A percentile compares a stretch with the other conserved stretches of the same genome.
Conservation (phyloP, 2,888 invertebrate genomes). For the Troides helena region DNA sequence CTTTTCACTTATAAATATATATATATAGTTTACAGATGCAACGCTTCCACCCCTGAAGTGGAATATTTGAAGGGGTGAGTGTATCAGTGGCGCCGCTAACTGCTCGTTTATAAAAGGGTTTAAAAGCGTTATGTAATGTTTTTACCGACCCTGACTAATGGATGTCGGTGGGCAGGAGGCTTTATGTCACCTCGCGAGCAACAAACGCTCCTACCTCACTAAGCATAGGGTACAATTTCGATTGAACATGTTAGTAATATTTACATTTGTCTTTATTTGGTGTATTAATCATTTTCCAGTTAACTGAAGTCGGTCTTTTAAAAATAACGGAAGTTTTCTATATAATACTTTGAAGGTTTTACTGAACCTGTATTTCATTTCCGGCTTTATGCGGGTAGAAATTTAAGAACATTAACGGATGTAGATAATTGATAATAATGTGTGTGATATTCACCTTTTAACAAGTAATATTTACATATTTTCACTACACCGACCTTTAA, state of each 20-base stretch:
- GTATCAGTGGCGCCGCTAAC: constrained; percentile 7
- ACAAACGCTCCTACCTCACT: neutral
- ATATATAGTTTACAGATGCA: no score
- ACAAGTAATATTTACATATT: no score
- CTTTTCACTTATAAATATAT: no score
- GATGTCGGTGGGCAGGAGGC: constrained; percentile 16
- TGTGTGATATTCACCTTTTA: no score
- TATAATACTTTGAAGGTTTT: neutral
- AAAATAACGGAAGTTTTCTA: neutral
- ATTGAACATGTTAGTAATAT: neutral
- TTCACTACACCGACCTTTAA: no score
- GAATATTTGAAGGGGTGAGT: no score
- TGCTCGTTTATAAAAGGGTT: constrained; percentile 21
- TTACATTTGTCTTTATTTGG: constrained; percentile 22
- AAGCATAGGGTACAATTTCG: neutral
- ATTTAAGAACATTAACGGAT: no score
- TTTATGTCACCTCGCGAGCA: neutral
- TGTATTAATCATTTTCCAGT: constrained; percentile 20
- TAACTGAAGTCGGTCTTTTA: constrained; percentile 7
- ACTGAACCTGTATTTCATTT: no score
- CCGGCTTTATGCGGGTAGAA: no score
- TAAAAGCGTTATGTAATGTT: constrained; percentile 21
- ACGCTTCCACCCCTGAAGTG: no score
- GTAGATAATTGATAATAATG: no score
- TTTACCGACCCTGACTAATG: constrained; percentile 21